Conservation (phyloP, 2,797 vertebrate species). For the Myotis pilosus region DNA sequence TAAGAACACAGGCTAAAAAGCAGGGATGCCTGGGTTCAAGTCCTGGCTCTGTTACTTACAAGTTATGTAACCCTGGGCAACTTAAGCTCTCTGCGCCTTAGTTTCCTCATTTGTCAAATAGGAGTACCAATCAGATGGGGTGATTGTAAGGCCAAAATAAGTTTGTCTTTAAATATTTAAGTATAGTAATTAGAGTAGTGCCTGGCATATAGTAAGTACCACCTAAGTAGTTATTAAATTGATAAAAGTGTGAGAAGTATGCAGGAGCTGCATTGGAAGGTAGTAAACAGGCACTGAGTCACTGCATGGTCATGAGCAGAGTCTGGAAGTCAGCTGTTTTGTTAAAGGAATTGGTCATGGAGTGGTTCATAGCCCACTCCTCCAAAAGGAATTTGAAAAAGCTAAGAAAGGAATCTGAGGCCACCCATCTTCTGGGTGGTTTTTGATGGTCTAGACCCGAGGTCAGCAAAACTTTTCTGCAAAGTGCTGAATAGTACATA, state of each 20-base stretch:
- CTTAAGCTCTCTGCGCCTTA: background rate
- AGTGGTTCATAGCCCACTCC: background rate
- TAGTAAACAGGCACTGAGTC: background rate
- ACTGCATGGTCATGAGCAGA: background rate
- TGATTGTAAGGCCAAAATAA: background rate
- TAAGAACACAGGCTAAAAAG: background rate
- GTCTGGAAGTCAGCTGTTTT: background rate
- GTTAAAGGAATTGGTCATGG: background rate
- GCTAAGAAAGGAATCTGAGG: background rate
- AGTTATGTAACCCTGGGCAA: background rate
- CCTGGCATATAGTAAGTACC: background rate
- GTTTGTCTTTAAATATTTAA: background rate
- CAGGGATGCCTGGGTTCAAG: background rate
- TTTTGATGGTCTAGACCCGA: background rate
- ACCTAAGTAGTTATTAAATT: background rate
- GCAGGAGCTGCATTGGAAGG: background rate
- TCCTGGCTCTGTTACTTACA: background rate
- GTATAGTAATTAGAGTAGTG: background rate
- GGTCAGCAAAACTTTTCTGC: background rate
- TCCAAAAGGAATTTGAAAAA: slow-evolving; percentile 12
- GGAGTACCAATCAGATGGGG: background rate
- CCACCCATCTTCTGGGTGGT: background rate
- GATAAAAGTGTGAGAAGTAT: background rate
- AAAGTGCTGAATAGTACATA: background rate
- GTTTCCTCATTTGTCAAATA: background rate